phyloP scores from a whole-genome alignment of 1,140 invertebrate genomes.

The Drosophila arawakana region DNA sequence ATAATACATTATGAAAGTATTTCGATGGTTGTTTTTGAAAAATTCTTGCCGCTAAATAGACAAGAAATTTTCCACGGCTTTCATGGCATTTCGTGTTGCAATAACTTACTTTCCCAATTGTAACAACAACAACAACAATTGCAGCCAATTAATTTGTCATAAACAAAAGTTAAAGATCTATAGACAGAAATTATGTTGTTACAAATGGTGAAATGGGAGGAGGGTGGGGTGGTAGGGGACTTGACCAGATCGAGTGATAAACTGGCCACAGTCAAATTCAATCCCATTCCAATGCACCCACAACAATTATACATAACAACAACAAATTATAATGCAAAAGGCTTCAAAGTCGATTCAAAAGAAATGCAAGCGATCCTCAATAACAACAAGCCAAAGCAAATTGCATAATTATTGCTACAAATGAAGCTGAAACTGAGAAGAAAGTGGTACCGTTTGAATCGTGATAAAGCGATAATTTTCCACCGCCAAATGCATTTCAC shows the following conservation, averaged over 20 bases:
- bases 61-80: constrained; percentile 5
- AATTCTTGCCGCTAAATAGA: background rate
- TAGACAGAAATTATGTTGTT: constrained; percentile 70
- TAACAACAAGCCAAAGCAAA: constrained; percentile 60
- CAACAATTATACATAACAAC: constrained; percentile 48
- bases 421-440: constrained; percentile 68
- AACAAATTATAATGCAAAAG: constrained; percentile 45
- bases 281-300: constrained; percentile 49
- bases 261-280: constrained; percentile 45
- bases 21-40: background rate
- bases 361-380: constrained; percentile 54
- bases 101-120: constrained; percentile 49
- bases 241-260: constrained; percentile 49
- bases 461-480: constrained; percentile 81
- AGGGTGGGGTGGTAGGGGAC: background rate
- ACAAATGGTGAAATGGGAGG: constrained; percentile 38
- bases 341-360: background rate
- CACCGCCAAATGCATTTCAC: constrained; percentile 72
- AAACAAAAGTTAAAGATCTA: constrained; percentile 64
- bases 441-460: constrained; percentile 82
- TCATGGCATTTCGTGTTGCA: constrained; percentile 4
- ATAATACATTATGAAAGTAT: constrained; percentile 14
- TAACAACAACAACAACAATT: constrained; percentile 48
- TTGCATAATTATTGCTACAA: constrained; percentile 81
- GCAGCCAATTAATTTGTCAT: constrained; percentile 79